phyloP scores from a whole-genome alignment of 2,797 vertebrate genomes.

The Sebastes ruberrimus region DNA sequence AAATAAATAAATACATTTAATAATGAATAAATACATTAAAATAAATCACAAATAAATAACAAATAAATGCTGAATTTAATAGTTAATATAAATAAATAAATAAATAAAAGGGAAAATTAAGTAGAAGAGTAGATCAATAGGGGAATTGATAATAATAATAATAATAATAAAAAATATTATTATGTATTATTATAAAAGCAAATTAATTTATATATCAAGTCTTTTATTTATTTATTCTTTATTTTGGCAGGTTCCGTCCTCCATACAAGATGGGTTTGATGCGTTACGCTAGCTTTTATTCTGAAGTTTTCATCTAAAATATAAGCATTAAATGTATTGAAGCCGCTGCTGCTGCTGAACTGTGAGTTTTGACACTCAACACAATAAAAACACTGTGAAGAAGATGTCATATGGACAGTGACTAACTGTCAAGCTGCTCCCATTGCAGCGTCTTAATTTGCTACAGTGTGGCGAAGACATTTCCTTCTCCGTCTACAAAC shows the following conservation, averaged over 20 bases:
- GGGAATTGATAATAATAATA: too few relatives aligned
- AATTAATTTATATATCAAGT: not conserved
- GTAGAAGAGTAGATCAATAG: too few relatives aligned
- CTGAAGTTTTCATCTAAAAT: not conserved
- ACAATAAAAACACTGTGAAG: conserved; percentile 15
- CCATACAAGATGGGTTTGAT: not conserved
- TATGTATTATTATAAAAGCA: too few relatives aligned
- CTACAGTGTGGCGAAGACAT: not conserved
- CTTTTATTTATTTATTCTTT: not conserved
- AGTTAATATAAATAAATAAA: not conserved
- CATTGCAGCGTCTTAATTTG: not conserved
- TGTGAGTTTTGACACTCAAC: not conserved
- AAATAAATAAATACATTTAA: not conserved
- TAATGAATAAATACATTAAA: not conserved
- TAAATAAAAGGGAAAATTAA: not conserved
- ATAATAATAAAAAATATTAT: too few relatives aligned
- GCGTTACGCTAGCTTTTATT: not conserved
- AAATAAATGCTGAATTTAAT: not conserved
- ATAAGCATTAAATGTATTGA: not conserved
- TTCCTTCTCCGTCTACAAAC: conserved; percentile 11
- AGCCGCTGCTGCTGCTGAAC: not conserved
- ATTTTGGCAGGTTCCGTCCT: not conserved
- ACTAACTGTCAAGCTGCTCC: conserved; percentile 30
- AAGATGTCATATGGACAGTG: conserved; percentile 26
- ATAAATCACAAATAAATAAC: not conserved